These are phyloP conservation scores for Neomorphus geoffroyi DNA, from an alignment of 2,797 vertebrate species.

Conservation along the genomic window DNA sequence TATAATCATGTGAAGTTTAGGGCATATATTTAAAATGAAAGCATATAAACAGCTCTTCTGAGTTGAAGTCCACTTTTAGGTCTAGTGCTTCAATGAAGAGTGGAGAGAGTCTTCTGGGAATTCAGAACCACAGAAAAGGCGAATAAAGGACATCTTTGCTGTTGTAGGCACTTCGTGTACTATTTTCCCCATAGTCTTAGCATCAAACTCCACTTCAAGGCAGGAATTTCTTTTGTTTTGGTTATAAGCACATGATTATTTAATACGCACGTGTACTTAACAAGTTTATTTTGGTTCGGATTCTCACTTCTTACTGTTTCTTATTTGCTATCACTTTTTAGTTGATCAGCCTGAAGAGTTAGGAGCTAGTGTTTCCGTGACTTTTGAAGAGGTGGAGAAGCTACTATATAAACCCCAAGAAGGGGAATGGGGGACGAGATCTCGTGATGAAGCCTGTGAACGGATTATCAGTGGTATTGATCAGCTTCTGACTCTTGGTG, in stretches of 20 bases:
- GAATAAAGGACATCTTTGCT: not conserved
- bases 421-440: slow-evolving; percentile 90
- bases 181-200: not conserved
- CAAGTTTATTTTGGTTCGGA: not conserved
- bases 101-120: not conserved
- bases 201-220: not conserved
- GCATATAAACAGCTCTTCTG: not conserved
- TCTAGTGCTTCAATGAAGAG: not conserved
- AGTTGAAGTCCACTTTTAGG: not conserved
- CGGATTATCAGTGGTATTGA: slow-evolving; percentile 87
- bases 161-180: not conserved
- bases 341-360: slow-evolving; percentile 87
- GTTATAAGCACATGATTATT: not conserved
- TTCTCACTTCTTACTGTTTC: not conserved
- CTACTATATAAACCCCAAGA: slow-evolving; percentile 90
- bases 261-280: not conserved
- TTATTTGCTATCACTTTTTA: slow-evolving; percentile 37
- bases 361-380: slow-evolving; percentile 89
- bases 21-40: not conserved
- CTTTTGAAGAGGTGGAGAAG: slow-evolving; percentile 88
- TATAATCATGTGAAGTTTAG: not conserved
- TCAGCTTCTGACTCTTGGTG: slow-evolving; percentile 90
- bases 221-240: not conserved
- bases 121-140: not conserved
- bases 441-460: slow-evolving; percentile 88